These are phyloP conservation scores for Scomber scombrus DNA, from an alignment of 2,113 vertebrate genomes.

Conservation along the genomic window DNA sequence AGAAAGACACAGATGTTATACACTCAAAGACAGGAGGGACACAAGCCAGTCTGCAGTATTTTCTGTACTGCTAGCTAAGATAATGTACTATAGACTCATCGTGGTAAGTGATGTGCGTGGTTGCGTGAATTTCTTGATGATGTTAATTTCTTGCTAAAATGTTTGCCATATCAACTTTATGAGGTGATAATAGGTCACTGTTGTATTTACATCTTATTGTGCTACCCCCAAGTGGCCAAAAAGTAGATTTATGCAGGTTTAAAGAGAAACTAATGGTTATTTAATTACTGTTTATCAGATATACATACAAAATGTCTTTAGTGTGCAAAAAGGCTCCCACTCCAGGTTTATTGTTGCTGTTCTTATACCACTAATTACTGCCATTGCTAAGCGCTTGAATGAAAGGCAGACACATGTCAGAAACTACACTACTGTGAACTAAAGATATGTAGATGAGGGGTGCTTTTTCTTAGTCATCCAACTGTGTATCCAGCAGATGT, in stretches of 20 bases:
- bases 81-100: slow-evolving; percentile 28
- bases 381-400: slow-evolving; percentile 4
- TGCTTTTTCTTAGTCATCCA: not conserved
- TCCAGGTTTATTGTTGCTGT: not conserved
- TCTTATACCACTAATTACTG: not conserved
- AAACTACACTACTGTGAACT: not conserved
- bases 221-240: too few species aligned
- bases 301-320: not conserved
- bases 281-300: not conserved
- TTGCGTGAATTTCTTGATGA: slow-evolving; percentile 37
- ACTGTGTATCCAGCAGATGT: not conserved
- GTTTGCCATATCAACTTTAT: too few species aligned
- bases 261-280: too few species aligned
- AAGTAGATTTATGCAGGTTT: too few species aligned
- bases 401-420: not conserved
- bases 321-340: not conserved
- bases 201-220: too few species aligned
- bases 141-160: too few species aligned
- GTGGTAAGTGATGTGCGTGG: slow-evolving; percentile 50
- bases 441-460: not conserved
- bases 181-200: too few species aligned
- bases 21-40: slow-evolving; percentile 3
- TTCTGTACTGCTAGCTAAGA: not conserved
- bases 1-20: slow-evolving; percentile 14
- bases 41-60: not conserved